phyloP scores from a whole-genome alignment of 2,113 vertebrate species.

The Gavia stellata region DNA sequence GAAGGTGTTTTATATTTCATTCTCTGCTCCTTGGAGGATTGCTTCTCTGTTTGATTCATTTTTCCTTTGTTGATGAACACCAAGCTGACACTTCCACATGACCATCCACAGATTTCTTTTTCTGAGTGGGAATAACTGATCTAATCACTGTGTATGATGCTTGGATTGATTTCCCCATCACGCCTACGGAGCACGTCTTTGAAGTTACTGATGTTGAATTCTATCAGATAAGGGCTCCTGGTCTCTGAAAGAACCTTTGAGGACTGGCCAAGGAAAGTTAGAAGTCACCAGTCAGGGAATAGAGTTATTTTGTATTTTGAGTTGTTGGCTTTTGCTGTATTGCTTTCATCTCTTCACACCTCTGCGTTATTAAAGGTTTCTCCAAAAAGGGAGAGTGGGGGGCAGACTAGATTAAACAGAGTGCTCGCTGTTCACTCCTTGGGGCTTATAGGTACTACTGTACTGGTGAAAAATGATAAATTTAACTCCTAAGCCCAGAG shows the following conservation, averaged over 20 bases:
- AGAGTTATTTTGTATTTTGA: neutral
- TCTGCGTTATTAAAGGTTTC: slow-evolving; percentile 4
- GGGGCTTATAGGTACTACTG: neutral
- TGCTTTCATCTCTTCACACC: slow-evolving; percentile 5
- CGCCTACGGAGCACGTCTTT: neutral
- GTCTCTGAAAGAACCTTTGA: slow-evolving; percentile 45
- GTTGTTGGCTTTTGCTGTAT: neutral
- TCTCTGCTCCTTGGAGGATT: neutral
- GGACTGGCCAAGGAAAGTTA: slow-evolving; percentile 20
- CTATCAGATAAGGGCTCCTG: slow-evolving; percentile 41
- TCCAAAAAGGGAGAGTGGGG: neutral
- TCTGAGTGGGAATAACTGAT: neutral
- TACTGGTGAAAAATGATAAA: neutral
- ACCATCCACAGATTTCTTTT: neutral
- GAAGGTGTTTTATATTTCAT: neutral
- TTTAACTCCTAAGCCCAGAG: neutral
- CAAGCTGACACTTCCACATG: neutral
- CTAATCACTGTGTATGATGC: neutral
- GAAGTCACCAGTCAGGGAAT: neutral
- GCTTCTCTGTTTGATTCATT: neutral
- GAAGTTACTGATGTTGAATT: slow-evolving; percentile 43
- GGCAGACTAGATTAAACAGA: neutral
- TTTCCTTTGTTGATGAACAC: neutral
- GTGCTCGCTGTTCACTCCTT: neutral
- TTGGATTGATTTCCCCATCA: neutral